phyloP scores from a whole-genome alignment of 2,113 vertebrate genomes.

The Tetrax tetrax region DNA sequence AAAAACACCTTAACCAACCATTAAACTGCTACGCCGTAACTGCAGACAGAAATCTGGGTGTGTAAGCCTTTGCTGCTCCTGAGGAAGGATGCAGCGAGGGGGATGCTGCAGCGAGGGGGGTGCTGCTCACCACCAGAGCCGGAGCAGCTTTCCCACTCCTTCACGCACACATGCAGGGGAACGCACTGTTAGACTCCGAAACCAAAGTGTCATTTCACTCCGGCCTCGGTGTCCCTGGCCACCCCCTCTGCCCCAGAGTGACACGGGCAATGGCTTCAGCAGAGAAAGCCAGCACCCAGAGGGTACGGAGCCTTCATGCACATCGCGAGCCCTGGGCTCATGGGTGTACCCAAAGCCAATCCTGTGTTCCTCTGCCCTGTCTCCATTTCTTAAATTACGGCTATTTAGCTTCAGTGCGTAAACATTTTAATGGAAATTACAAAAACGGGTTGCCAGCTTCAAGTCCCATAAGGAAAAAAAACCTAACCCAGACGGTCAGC shows the following conservation, averaged over 20 bases:
- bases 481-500: neutral
- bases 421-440: neutral
- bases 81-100: neutral
- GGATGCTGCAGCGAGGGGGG: neutral
- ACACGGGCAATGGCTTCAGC: neutral
- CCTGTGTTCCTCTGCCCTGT: neutral
- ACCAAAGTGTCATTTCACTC: accelerated
- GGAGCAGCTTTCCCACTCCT: neutral
- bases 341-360: neutral
- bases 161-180: accelerated
- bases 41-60: neutral
- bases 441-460: neutral
- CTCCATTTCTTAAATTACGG: neutral
- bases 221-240: neutral
- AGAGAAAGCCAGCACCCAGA: neutral
- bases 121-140: neutral
- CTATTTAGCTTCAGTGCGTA: neutral
- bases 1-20: neutral
- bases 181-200: neutral
- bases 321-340: accelerated
- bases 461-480: neutral
- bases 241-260: neutral
- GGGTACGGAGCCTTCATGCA: neutral
- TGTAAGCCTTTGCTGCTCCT: neutral
- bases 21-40: neutral